A percentile compares a stretch with the other conserved stretches of the same genome.
These are phyloP conservation scores for Drosophila mulleri DNA, from an alignment of 2,888 invertebrate species.

Conservation along the genomic window DNA sequence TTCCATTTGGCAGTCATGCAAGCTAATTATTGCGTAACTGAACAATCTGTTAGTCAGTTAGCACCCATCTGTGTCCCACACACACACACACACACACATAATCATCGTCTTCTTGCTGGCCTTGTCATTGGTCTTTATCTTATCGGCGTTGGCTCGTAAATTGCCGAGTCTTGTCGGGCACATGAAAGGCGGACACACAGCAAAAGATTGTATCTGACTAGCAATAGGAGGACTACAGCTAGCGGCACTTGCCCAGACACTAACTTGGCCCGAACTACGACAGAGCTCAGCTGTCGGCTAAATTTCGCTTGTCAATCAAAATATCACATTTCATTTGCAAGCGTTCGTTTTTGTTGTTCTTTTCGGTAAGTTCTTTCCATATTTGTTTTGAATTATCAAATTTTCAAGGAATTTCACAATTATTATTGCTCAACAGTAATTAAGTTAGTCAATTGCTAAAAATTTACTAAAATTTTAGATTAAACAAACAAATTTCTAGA, in stretches of 20 bases:
- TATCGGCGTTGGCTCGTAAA: conserved; percentile 44
- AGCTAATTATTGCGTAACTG: conserved; percentile 28
- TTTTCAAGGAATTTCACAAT: conserved; percentile 5
- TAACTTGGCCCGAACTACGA: background rate
- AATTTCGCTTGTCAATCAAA: conserved; percentile 26
- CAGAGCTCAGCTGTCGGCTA: background rate
- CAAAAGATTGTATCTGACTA: conserved; percentile 45
- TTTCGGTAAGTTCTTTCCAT: conserved; percentile 2
- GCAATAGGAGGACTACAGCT: conserved; percentile 9
- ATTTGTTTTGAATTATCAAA: background rate
- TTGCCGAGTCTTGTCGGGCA: conserved; percentile 37
- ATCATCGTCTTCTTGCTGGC: background rate
- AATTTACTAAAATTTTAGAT: background rate
- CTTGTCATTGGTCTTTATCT: conserved; percentile 42
- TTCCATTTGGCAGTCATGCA: conserved; percentile 9
- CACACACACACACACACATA: background rate
- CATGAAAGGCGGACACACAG: conserved; percentile 34
- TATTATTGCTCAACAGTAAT: conserved; percentile 1
- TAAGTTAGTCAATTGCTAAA: background rate
- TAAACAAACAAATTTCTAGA: background rate
- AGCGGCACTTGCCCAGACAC: background rate
- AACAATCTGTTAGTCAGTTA: conserved; percentile 6
- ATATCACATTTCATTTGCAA: background rate
- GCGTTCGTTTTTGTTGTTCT: background rate
- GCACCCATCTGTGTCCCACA: conserved; percentile 6